These are phyloP conservation scores for Hemitrygon akajei DNA, from an alignment of 2,797 vertebrate species.

Conservation along the genomic window DNA sequence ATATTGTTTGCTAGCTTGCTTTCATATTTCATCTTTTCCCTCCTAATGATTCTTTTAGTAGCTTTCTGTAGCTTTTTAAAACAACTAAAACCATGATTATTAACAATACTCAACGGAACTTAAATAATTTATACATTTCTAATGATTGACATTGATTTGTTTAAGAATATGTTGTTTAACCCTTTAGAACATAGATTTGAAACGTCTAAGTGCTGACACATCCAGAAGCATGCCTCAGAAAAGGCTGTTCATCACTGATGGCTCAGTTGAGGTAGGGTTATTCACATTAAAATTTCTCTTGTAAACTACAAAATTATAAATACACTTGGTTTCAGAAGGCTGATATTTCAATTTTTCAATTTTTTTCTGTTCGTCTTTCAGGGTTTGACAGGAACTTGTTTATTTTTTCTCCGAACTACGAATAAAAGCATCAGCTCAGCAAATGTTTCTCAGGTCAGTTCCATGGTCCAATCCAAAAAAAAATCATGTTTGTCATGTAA, in stretches of 20 bases:
- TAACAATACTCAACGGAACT: neutral
- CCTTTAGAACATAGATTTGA: neutral
- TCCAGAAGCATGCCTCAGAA: constrained; percentile 47
- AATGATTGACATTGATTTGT: neutral
- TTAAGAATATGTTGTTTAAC: constrained; percentile 5
- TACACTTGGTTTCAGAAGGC: neutral
- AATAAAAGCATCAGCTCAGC: constrained; percentile 61
- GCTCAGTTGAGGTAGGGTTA: constrained; percentile 60
- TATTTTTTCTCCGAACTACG: constrained; percentile 68
- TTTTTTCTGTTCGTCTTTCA: constrained; percentile 44
- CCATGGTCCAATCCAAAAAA: neutral
- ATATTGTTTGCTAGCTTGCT: too few species aligned
- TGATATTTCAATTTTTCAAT: neutral
- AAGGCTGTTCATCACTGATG: constrained; percentile 67
- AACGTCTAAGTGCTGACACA: constrained; percentile 10
- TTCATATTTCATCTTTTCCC: too few species aligned
- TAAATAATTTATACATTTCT: neutral
- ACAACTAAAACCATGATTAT: neutral
- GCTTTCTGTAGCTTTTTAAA: too few species aligned
- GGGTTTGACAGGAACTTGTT: constrained; percentile 62
- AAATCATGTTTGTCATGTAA: too few species aligned
- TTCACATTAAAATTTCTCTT: constrained; percentile 35
- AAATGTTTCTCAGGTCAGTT: constrained; percentile 66
- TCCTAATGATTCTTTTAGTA: too few species aligned
- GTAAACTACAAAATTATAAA: constrained; percentile 30